Percentiles rank a stretch among this genome's conserved stretches.
Evolutionary conservation across 2,113 vertebrate genomes (phyloP).

Genomic region (Neoarius graeffei): DNA sequence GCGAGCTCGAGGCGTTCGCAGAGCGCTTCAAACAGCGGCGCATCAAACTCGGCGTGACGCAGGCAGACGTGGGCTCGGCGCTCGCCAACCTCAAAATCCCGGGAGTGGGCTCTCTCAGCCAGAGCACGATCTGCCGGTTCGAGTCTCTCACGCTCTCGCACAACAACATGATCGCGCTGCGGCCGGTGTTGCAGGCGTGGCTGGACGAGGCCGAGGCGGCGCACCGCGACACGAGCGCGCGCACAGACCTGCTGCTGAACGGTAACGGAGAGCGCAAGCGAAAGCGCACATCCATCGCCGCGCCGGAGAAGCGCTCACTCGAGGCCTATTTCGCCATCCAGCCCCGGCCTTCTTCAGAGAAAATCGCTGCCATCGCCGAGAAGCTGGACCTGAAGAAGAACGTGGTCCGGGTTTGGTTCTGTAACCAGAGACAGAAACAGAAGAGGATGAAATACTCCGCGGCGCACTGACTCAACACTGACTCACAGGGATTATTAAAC

Average conservation of each 20-base stretch:
- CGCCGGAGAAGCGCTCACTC: slow-evolving; percentile 93
- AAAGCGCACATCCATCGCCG: slow-evolving; percentile 96
- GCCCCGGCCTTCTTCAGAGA: slow-evolving; percentile 94
- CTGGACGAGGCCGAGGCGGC: slow-evolving; percentile 97
- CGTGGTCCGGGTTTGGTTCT: slow-evolving; percentile 98
- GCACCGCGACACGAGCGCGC: slow-evolving; percentile 95
- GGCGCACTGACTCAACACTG: slow-evolving; percentile 66
- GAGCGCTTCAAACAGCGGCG: slow-evolving; percentile 97
- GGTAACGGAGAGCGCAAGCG: slow-evolving; percentile 91
- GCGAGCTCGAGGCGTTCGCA: slow-evolving; percentile 97
- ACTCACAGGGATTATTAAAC: neutral
- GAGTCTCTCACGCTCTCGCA: slow-evolving; percentile 97
- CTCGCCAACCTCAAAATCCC: slow-evolving; percentile 97
- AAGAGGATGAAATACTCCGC: slow-evolving; percentile 99
- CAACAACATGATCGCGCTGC: slow-evolving; percentile 99
- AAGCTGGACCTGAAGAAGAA: slow-evolving; percentile 99
- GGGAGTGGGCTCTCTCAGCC: slow-evolving; percentile 95
- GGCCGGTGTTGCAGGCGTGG: slow-evolving; percentile 97
- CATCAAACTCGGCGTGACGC: slow-evolving; percentile 97
- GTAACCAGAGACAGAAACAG: slow-evolving; percentile 99
- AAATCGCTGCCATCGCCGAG: slow-evolving; percentile 96
- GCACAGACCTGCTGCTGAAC: slow-evolving; percentile 56
- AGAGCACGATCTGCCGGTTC: slow-evolving; percentile 98
- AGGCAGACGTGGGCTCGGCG: slow-evolving; percentile 94
- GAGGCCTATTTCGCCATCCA: slow-evolving; percentile 98